These are phyloP conservation scores for Diacarnus erythraeanus DNA, from an alignment of 37 sponge, comb jelly and placozoan genomes.

Conservation along the genomic window DNA sequence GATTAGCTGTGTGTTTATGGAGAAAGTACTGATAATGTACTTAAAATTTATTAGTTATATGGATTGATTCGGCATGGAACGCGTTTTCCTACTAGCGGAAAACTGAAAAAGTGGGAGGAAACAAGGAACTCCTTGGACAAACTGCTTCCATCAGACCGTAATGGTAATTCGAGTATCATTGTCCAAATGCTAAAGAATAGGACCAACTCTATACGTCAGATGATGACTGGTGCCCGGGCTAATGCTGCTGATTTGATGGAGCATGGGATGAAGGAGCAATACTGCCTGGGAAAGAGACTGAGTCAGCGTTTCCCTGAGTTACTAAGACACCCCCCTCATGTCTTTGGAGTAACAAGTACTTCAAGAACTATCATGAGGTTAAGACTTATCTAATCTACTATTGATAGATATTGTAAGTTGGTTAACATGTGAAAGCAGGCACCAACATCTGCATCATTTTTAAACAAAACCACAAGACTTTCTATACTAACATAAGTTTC, in stretches of 20 bases:
- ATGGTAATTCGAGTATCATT: neutral
- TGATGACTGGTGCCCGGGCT: neutral
- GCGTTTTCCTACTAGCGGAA: neutral
- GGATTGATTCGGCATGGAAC: conserved; percentile 4
- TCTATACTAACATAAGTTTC: too few relatives aligned
- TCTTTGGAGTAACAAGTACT: neutral
- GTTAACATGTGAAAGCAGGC: neutral
- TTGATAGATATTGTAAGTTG: too few relatives aligned
- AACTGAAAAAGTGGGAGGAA: neutral
- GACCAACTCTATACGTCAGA: neutral
- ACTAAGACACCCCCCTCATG: neutral
- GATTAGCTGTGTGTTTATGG: too few relatives aligned
- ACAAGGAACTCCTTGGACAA: neutral
- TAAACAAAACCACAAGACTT: too few relatives aligned
- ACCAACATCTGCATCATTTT: neutral
- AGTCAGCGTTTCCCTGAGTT: neutral
- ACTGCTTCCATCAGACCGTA: neutral
- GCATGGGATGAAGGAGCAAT: conserved; percentile 12
- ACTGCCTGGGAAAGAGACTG: conserved; percentile 20
- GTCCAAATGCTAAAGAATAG: neutral
- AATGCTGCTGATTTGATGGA: neutral
- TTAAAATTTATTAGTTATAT: neutral
- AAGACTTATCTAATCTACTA: too few relatives aligned
- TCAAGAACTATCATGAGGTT: neutral
- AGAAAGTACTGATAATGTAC: too few relatives aligned